These are phyloP conservation scores for Staurois parvus DNA, from an alignment of 2,797 vertebrate genomes.

Conservation along the genomic window DNA sequence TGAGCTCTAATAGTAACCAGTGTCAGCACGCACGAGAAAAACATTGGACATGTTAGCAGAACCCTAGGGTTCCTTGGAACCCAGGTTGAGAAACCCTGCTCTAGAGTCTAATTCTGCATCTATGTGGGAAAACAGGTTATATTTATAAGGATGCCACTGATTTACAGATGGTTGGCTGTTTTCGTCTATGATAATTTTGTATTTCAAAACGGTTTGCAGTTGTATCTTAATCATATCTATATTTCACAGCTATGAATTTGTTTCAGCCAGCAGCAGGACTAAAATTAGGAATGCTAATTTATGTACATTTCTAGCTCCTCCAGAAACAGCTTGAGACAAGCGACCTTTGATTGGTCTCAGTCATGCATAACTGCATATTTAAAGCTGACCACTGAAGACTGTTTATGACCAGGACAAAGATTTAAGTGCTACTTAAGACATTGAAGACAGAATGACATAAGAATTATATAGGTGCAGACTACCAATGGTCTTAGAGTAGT, in stretches of 20 bases:
- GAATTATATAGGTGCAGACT: no score
- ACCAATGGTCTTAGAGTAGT: no score
- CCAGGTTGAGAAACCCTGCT: no score
- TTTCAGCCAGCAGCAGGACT: not conserved
- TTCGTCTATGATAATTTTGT: not conserved
- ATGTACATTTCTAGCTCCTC: constrained; percentile 20
- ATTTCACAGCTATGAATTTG: not conserved
- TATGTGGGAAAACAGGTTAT: no score
- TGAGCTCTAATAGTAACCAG: no score
- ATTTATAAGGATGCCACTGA: not conserved
- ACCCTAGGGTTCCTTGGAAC: no score
- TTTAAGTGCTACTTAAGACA: no score
- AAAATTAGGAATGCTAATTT: constrained; percentile 44
- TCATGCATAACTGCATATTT: constrained; percentile 47
- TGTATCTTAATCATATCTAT: not conserved
- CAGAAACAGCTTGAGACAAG: constrained; percentile 8
- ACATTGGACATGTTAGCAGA: no score
- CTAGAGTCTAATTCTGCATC: no score
- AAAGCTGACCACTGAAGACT: constrained; percentile 40
- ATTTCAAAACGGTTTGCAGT: not conserved
- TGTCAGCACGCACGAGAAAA: no score
- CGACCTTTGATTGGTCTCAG: constrained; percentile 39
- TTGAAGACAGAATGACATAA: no score
- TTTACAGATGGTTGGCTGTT: not conserved
- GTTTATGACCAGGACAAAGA: not conserved